These are phyloP conservation scores for Athripsodes cinereus DNA, from an alignment of 2,888 invertebrate genomes.

Conservation along the genomic window DNA sequence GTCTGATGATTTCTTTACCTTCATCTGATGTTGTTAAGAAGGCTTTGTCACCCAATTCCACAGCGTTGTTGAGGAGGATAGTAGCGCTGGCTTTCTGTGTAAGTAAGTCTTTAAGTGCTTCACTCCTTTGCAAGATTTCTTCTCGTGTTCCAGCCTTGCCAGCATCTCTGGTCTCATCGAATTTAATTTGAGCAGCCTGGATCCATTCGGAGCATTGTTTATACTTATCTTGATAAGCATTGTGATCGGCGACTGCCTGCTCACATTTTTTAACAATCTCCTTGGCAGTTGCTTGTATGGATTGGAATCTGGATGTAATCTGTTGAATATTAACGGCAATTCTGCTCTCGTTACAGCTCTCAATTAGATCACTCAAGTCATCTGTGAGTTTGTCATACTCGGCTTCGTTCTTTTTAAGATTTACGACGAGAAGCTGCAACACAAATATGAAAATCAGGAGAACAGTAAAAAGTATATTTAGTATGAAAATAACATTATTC, in stretches of 20 bases:
- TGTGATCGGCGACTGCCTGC: slow-evolving; percentile 78
- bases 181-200: slow-evolving; percentile 65
- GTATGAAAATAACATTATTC: too few species aligned
- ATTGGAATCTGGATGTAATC: slow-evolving; percentile 83
- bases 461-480: not conserved
- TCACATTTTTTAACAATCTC: slow-evolving; percentile 90
- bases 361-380: slow-evolving; percentile 77
- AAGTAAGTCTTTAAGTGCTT: slow-evolving; percentile 65
- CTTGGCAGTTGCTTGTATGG: slow-evolving; percentile 81
- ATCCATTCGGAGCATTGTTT: slow-evolving; percentile 79
- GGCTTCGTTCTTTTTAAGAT: slow-evolving; percentile 74
- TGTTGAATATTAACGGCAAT: slow-evolving; percentile 86
- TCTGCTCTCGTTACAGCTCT: slow-evolving; percentile 78
- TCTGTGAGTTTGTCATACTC: slow-evolving; percentile 84
- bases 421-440: slow-evolving; percentile 66
- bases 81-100: slow-evolving; percentile 70
- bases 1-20: slow-evolving; percentile 78
- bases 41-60: slow-evolving; percentile 82
- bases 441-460: slow-evolving; percentile 13
- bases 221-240: slow-evolving; percentile 73
- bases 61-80: slow-evolving; percentile 71
- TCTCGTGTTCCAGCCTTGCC: slow-evolving; percentile 59
- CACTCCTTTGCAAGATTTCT: slow-evolving; percentile 62
- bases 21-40: slow-evolving; percentile 81
- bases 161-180: slow-evolving; percentile 60